Base-by-base conservation (phyloP, 2,113 vertebrate species). In the Melanocharis versteri region DNA sequence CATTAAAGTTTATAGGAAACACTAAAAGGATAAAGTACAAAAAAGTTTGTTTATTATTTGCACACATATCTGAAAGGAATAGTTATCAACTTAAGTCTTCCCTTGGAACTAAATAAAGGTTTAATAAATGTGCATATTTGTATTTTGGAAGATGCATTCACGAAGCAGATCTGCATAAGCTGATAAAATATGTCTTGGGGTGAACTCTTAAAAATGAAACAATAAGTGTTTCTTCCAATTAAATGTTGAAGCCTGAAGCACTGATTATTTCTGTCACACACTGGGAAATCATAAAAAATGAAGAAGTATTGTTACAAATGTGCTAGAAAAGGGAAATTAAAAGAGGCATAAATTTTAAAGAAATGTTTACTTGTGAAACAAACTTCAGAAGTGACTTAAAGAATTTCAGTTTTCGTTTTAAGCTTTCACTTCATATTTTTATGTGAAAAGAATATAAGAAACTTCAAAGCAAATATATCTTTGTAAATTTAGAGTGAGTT, bases 181-280 rank as follows among this genome's bases (percentile, higher is more conserved):
- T 88, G 94, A 97, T 96, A 96, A 97, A 97, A 96, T 47, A 95
- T 75, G 57, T 61, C 62, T 96, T 86, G 42, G 26, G 40, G 45
- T 85, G 78, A 68, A 79, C 35, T 82, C 70, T 91, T 47, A 84
- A 82, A 96, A 83, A 35, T 6, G 62, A 72, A 80, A 68, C 27
- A 89, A 92, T 13, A 94, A 94, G 26, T 66, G 35, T 80, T 95
- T 97, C 79, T 90, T 95, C 48, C 70, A 95, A 86, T 95, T 97
- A 96, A 87, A 44, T 87, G 51, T 56, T 44, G 60, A 91, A 95
- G 48, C 11, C 90, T 96, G 88, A 31, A 86, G 42, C 3, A 28
- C 50, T 97, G 96, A 97, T 96, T 97, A 96, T 81, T 96, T 97
- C 53, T 96, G 45, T 75, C 51, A 56, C 65, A 89, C 85, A 78